Conservation (phyloP, 2,113 vertebrate genomes). For the Cololabis saira region DNA sequence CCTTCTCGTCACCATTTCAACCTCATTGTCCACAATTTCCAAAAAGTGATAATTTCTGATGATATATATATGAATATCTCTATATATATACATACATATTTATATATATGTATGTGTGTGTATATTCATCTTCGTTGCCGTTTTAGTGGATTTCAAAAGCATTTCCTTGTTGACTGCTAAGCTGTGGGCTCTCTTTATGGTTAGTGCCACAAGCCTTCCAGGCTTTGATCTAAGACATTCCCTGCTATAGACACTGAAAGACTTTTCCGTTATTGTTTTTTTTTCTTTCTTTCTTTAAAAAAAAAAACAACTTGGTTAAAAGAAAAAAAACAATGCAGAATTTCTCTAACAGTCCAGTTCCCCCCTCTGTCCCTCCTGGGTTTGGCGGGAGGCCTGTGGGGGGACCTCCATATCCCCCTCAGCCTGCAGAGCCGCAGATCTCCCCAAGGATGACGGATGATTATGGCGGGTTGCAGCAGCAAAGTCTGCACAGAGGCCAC, state of each 20-base stretch:
- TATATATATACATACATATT: not conserved
- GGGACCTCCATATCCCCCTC: slow-evolving; percentile 75
- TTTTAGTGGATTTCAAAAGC: slow-evolving; percentile 53
- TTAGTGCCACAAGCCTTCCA: slow-evolving; percentile 59
- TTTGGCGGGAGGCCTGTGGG: slow-evolving; percentile 77
- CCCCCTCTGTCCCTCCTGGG: slow-evolving; percentile 74
- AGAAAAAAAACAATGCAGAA: slow-evolving; percentile 80
- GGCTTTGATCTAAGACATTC: slow-evolving; percentile 66
- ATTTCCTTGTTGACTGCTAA: slow-evolving; percentile 62
- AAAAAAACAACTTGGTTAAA: slow-evolving; percentile 12
- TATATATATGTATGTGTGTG: too few species aligned
- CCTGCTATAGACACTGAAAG: slow-evolving; percentile 55
- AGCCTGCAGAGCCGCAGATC: slow-evolving; percentile 81
- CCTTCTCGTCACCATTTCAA: slow-evolving; percentile 32
- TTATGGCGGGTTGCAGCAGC: slow-evolving; percentile 79
- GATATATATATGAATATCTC: slow-evolving; percentile 38
- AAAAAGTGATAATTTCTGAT: slow-evolving; percentile 46
- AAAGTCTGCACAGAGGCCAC: slow-evolving; percentile 77
- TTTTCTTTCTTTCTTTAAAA: slow-evolving; percentile 5
- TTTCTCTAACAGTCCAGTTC: slow-evolving; percentile 81
- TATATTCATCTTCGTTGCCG: slow-evolving; percentile 18
- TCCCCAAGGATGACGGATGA: slow-evolving; percentile 83
- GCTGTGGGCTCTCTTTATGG: slow-evolving; percentile 50
- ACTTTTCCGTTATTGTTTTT: not conserved
- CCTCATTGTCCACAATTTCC: slow-evolving; percentile 9